These are phyloP conservation scores for Ophiothrix spiculata DNA, from an alignment of 35 echinoderm and acorn worm genomes.

Conservation along the genomic window DNA sequence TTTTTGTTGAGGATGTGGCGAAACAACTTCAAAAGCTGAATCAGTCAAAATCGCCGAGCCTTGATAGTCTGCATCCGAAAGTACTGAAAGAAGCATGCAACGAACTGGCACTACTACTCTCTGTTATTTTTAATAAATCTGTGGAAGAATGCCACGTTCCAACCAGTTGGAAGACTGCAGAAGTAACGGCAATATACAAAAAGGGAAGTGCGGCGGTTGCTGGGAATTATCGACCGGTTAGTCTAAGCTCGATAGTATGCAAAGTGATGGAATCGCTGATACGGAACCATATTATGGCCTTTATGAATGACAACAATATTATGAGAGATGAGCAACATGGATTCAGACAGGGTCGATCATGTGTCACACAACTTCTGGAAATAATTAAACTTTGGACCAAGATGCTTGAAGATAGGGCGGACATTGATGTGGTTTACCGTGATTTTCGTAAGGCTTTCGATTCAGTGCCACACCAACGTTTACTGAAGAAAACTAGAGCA, in stretches of 20 bases:
- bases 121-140: conserved; percentile 23
- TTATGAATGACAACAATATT: not conserved
- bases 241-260: conserved; percentile 19
- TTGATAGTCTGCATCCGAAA: conserved; percentile 28
- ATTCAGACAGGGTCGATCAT: too few relatives aligned
- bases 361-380: too few relatives aligned
- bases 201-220: conserved; percentile 14
- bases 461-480: too few relatives aligned
- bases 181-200: conserved; percentile 8
- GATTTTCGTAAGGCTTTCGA: too few relatives aligned
- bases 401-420: too few relatives aligned
- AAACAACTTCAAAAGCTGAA: conserved; percentile 11
- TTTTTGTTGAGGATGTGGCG: not conserved
- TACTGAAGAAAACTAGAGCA: too few relatives aligned
- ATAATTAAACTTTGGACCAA: too few relatives aligned
- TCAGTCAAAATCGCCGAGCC: not conserved
- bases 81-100: not conserved
- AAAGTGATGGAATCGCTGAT: conserved; percentile 40
- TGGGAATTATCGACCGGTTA: not conserved
- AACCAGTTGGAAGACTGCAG: conserved; percentile 9
- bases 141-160: not conserved
- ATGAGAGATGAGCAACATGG: conserved; percentile 43
- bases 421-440: too few relatives aligned
- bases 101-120: conserved; percentile 16
- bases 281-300: not conserved